Conservation (phyloP, 2,113 vertebrate species). For the Crotalus helleri region DNA sequence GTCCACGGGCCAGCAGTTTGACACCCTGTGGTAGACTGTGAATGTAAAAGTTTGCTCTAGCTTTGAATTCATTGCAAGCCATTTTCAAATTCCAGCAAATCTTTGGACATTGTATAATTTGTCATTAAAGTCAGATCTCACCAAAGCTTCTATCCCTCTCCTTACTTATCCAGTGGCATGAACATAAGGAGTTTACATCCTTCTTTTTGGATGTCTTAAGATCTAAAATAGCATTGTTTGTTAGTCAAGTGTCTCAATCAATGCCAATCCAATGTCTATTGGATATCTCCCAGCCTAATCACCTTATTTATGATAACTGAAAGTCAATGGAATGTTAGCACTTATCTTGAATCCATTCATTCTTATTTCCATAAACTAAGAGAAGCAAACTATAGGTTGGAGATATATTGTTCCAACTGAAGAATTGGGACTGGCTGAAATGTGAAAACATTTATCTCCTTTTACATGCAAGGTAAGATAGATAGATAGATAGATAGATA, state of each 20-base stretch:
- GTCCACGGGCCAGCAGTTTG: no score
- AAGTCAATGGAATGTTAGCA: neutral
- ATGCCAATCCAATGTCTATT: neutral
- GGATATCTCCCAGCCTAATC: neutral
- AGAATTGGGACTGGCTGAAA: neutral
- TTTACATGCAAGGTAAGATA: neutral
- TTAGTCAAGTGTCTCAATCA: neutral
- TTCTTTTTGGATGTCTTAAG: neutral
- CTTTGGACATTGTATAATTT: neutral
- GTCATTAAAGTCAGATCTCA: neutral
- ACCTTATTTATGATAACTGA: neutral
- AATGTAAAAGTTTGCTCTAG: neutral
- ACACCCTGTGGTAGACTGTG: neutral
- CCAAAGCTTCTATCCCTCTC: neutral
- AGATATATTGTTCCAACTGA: neutral
- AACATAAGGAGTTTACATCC: no score
- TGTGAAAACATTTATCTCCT: neutral
- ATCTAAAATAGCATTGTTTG: neutral
- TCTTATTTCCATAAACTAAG: neutral
- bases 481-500: no score
- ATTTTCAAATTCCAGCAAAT: neutral
- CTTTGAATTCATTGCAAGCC: neutral
- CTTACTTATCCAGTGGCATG: neutral
- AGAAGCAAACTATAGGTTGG: neutral
- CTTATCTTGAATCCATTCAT: neutral